phyloP scores from a whole-genome alignment of 2,113 vertebrate species.

The Rattus rattus region DNA sequence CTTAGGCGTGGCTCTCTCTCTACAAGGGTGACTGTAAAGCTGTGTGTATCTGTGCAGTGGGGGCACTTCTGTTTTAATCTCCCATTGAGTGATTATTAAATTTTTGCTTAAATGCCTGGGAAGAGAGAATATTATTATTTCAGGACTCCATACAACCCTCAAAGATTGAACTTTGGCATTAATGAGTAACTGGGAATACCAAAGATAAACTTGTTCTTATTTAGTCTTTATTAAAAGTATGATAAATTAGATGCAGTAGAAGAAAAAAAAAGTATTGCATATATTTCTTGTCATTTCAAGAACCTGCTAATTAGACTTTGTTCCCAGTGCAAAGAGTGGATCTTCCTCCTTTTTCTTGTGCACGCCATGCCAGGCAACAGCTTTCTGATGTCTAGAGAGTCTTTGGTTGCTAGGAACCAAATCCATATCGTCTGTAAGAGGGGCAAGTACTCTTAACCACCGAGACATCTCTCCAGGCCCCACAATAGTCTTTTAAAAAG shows the following conservation, averaged over 20 bases:
- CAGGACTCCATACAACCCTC: neutral
- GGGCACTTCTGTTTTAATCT: neutral
- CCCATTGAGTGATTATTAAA: neutral
- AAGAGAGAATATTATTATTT: neutral
- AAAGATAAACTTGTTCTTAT: neutral
- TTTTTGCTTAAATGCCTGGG: conserved; percentile 5
- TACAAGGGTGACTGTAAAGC: neutral
- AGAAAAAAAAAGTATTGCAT: neutral
- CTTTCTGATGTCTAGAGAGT: neutral
- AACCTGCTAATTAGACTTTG: neutral
- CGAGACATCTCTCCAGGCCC: neutral
- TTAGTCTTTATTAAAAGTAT: conserved; percentile 10
- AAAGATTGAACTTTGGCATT: neutral
- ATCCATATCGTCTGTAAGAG: neutral
- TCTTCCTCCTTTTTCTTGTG: fast-evolving
- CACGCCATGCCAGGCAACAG: fast-evolving
- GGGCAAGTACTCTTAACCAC: neutral
- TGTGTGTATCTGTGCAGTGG: neutral
- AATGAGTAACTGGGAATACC: neutral
- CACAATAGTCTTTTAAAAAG: neutral
- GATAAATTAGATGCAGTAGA: neutral
- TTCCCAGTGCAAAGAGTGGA: fast-evolving
- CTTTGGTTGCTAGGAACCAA: neutral
- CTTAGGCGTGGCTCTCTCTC: neutral
- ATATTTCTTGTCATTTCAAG: neutral